Percentiles rank a stretch among this genome's conserved stretches.
phyloP scores from a whole-genome alignment of 1,140 invertebrate species.

The Hycleus phaleratus region DNA sequence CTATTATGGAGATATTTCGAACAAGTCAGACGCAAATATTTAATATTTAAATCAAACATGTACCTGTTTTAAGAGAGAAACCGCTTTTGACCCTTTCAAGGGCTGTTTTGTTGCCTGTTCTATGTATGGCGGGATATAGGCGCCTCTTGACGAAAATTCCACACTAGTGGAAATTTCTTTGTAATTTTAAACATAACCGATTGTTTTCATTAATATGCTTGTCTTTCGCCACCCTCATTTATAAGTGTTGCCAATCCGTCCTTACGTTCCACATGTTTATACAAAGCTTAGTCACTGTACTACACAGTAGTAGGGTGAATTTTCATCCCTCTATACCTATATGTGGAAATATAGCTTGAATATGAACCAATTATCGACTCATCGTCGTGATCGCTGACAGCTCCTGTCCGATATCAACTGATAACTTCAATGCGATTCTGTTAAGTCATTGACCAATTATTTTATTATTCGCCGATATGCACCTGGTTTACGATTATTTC shows the following conservation, averaged over 20 bases:
- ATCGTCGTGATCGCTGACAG: constrained; percentile 21
- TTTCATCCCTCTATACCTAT: constrained; percentile 1
- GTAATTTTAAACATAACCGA: not conserved
- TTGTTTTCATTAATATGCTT: not conserved
- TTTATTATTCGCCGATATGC: constrained; percentile 23
- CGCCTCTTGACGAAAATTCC: too few relatives aligned
- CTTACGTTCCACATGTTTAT: constrained; percentile 8
- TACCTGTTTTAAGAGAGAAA: too few relatives aligned
- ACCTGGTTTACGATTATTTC: constrained; percentile 14
- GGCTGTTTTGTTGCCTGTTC: too few relatives aligned
- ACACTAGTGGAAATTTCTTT: too few relatives aligned
- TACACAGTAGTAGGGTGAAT: constrained; percentile 10
- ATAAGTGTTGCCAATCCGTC: constrained; percentile 11
- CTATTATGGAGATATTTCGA: too few relatives aligned
- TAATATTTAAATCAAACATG: too few relatives aligned
- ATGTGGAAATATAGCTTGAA: constrained; percentile 5
- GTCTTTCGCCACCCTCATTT: not conserved
- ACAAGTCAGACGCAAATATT: too few relatives aligned
- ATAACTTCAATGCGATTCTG: constrained; percentile 19
- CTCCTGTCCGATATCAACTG: constrained; percentile 15
- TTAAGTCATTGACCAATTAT: constrained; percentile 26
- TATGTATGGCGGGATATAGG: not conserved
- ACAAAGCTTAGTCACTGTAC: constrained; percentile 19
- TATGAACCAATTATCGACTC: constrained; percentile 24
- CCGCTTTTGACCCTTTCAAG: too few relatives aligned